Evolutionary conservation across 2,797 vertebrate genomes (phyloP), one percentile per base, ranked within the genome.

Genomic region (Sebastes nivosus): DNA sequence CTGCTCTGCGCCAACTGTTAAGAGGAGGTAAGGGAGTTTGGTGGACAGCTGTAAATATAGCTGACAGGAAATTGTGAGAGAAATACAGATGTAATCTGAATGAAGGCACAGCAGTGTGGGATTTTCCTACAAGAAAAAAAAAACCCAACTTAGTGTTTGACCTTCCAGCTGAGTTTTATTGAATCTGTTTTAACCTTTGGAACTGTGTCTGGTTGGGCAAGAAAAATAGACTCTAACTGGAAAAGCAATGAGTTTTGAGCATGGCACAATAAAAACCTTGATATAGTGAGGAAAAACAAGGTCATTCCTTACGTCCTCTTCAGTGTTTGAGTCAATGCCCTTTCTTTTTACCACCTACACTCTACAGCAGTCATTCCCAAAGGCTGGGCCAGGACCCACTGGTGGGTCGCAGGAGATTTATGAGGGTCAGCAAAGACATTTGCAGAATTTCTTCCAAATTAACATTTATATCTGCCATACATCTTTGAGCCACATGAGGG

Each of bases 101-200:
- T 67, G 32, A 72, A 65, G 30, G 25, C 59, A 25, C n/a, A 52
- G 57, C 32, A 14, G 29, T 63, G 22, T 5, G 4, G 66, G 29
- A 59, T 70, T 73, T 61, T 58, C 54, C 25, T n/a, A 24, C 8
- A 55, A 46, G 42, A 18, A 18, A 18, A 46, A 16, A 60, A 32
- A 13, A 13, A 12, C 16, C 1, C 1, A 18, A 8, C 12, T 3
- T 22, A 72, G 73, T 60, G 64, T 65, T 68, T 77, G 69, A 77
- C 77, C 67, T 79, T 66, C 70, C 32, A 32, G 59, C 24, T 38
- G 29, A 38, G 54, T 63, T 77, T 84, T 73, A 77, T 73, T 66
- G 30, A 65, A 80, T 50, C 50, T n/a, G 24, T 69, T 68, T 67
- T 38, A 73, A 34, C 29, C 68, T 58, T 54, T 73, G 58, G 36